phyloP scores from a whole-genome alignment of 2,888 invertebrate species.

The Drosophila sordidula region DNA sequence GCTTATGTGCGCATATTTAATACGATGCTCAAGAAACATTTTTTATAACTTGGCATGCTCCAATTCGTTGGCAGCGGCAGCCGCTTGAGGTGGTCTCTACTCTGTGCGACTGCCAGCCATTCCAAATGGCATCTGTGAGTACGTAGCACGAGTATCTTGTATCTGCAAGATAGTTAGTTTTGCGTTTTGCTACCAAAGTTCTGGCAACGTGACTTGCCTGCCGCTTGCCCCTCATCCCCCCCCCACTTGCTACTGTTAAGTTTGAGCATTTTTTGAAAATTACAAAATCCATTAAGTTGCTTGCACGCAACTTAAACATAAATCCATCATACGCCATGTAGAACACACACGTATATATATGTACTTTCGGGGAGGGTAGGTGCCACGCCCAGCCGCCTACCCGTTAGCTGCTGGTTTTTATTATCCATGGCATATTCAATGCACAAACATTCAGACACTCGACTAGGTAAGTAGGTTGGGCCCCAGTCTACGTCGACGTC shows the following conservation, averaged over 20 bases:
- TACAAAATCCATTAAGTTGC: constrained; percentile 82
- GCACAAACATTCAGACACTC: constrained; percentile 81
- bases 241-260: constrained; percentile 31
- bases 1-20: constrained; percentile 77
- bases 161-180: constrained; percentile 52
- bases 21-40: constrained; percentile 70
- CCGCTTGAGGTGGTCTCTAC: constrained; percentile 33
- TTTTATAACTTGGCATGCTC: constrained; percentile 78
- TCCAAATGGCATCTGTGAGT: constrained; percentile 43
- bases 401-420: constrained; percentile 61
- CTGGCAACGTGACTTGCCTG: constrained; percentile 47
- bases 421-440: constrained; percentile 78
- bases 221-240: constrained; percentile 14
- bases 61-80: constrained; percentile 58
- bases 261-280: constrained; percentile 74
- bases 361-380: constrained; percentile 36
- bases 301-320: constrained; percentile 82
- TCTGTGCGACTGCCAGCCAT: constrained; percentile 36
- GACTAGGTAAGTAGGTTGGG: constrained; percentile 81
- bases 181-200: constrained; percentile 47
- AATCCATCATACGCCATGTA: constrained; percentile 82
- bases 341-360: constrained; percentile 52
- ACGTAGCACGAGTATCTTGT: constrained; percentile 35
- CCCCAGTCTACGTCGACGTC: constrained; percentile 36
- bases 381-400: constrained; percentile 52